Evolutionary conservation across 1,140 invertebrate species (phyloP), one percentile per base, ranked within the genome.

Genomic region (Magallana angulata): DNA sequence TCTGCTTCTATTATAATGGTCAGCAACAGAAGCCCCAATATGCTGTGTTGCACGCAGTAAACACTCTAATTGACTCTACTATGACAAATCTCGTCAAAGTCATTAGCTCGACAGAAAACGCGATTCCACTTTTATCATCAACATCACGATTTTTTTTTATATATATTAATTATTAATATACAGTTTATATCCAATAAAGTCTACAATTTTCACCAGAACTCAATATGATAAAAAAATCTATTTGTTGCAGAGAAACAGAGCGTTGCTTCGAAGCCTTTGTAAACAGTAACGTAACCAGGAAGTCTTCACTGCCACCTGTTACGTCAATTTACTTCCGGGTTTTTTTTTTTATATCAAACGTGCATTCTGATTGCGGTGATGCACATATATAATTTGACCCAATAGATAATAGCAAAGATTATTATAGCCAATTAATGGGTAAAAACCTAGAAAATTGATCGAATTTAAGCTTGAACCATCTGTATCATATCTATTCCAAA

Each of bases 251-350:
- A 11, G 68, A 12, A 36, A 12, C 14, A 36, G 24, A 76, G 24
- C 14, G 36, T 18, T 12, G 16, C 16, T 64, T 64, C 60, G 7
- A 16, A 16, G 60, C 18, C 60, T 18, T 16, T 64, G 12, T 18
- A 7, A 64, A 14, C 18, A 3, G 5, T 16, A 30, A 76, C 36
- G 8, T 8, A 76, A 76, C 68, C 68, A 18, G 68, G 68, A 71
- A 71, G 68, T 71, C 1, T 12, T 62, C 60, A 71, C 3, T 71
- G 24, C 68, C 68, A 71, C 30, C 68, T 71, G 68, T 71, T 71
- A 36, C 64, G 18, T 7, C 36, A 71, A 30, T 76, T 12, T 30
- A 76, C 68, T 30, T 76, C 68, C 68, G 68, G 68, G 68, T 76
- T 30, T 30, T 48, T 48, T 48, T 30, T 48, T 48, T 48, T 1